Base-by-base conservation (phyloP, 2,113 vertebrate species). In the Apeltes quadracus region DNA sequence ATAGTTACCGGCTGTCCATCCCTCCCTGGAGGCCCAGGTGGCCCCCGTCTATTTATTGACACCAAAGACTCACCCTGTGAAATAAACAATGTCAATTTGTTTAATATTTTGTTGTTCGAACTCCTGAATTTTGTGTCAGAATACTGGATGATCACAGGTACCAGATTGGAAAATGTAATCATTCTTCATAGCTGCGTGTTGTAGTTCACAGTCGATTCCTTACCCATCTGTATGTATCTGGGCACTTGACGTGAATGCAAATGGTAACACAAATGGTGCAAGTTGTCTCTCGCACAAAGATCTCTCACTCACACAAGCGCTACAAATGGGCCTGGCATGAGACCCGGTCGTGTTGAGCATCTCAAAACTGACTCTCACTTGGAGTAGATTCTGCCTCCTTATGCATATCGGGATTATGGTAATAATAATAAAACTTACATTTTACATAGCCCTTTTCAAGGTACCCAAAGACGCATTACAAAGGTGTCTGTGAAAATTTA, bases 61-160 rank as follows among this genome's bases (percentile, higher is more conserved):
- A 18, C 15, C 50, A 0, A 6, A 22, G 88, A 77, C 7, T 90
- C 69, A 48, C 90, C 90, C 90, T 92, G 64, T 16, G 23, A 78
- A 57, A 61, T 16, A 4, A 1, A 70, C 5, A 2, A 46, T 55
- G 6, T 10, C 13, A 1, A 6, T 34, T n/a, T 20, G 44, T 62
- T 13, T 18, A 18, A 44, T 6, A 48, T 20, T 25, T 9, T n/a
- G 7, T 41, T n/a, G 20, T 27, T 34, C 7, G 25, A 56, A 25
- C 2, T 6, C 4, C 4, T 43, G 5, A 41, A 58, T 53, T 4
- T 15, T 7, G 34, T 20, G 29, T 50, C 48, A 16, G 36, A 51
- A 75, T 58, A 51, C 8, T n/a, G 18, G 1, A 36, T 22, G 32
- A 50, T 56, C 36, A 2, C 20, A 53, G 18, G 1, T 36, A 38